A percentile compares a stretch with the other conserved stretches of the same genome.
Evolutionary conservation across 2,797 vertebrate species (phyloP).

Genomic region (Coracias cyanogaster): DNA sequence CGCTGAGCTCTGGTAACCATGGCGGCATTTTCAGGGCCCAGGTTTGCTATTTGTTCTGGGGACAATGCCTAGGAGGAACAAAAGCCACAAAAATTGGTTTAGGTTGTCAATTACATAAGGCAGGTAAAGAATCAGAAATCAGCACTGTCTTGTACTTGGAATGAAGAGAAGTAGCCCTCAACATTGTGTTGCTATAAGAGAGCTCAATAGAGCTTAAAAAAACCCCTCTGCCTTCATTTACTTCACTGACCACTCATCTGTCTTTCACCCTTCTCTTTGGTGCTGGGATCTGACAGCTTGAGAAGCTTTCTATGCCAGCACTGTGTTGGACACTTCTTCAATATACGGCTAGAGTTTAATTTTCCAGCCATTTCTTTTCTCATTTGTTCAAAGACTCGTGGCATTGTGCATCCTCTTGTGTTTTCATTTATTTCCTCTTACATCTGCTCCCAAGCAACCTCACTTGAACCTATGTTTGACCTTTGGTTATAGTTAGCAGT

Average conservation of each 20-base stretch:
- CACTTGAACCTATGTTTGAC: neutral
- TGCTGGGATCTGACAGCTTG: neutral
- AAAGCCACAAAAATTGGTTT: neutral
- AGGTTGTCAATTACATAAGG: neutral
- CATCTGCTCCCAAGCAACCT: neutral
- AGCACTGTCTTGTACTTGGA: neutral
- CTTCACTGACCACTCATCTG: neutral
- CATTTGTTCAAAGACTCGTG: neutral
- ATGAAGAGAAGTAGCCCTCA: neutral
- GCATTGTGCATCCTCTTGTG: neutral
- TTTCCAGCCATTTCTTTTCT: constrained; percentile 2
- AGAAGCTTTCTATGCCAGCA: neutral
- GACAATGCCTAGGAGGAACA: constrained; percentile 78
- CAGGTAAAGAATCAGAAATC: constrained; percentile 12
- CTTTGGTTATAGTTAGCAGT: neutral
- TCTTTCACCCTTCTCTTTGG: neutral
- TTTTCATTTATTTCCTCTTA: constrained; percentile 17
- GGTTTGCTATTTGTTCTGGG: constrained; percentile 75
- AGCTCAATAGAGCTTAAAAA: neutral
- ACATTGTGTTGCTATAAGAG: neutral
- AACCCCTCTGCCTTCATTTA: neutral
- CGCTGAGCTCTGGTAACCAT: constrained; percentile 74
- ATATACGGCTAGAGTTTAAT: neutral
- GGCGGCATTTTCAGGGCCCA: constrained; percentile 82
- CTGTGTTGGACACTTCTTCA: neutral